A percentile compares a stretch with the other conserved stretches of the same genome.
Conservation (phyloP, 2,888 invertebrate species). For the Eurytoma adleriae region DNA sequence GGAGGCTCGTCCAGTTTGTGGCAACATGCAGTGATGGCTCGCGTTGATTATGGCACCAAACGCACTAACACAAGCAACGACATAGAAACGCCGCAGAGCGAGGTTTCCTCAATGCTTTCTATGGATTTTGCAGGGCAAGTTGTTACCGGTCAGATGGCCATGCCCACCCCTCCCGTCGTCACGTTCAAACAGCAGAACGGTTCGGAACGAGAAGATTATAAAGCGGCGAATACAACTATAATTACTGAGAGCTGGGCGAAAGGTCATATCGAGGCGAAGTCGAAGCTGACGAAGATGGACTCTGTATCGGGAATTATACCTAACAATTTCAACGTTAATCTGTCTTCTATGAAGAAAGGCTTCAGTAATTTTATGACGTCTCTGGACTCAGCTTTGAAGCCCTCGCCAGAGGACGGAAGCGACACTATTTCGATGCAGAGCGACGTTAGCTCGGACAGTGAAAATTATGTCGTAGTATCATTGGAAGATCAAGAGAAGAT, state of each 20-base stretch:
- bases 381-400: conserved; percentile 87
- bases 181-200: conserved; percentile 73
- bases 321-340: conserved; percentile 77
- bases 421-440: conserved; percentile 87
- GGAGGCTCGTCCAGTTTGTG: conserved; percentile 62
- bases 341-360: conserved; percentile 89
- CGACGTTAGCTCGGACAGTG: conserved; percentile 92
- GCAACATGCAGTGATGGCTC: conserved; percentile 64
- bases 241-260: conserved; percentile 30
- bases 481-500: conserved; percentile 80
- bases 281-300: conserved; percentile 60
- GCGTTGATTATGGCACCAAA: conserved; percentile 68
- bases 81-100: conserved; percentile 72
- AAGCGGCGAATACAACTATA: conserved; percentile 24
- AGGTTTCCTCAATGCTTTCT: conserved; percentile 73
- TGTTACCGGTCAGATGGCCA: conserved; percentile 44
- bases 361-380: conserved; percentile 90
- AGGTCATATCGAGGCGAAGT: conserved; percentile 26
- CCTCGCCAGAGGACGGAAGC: conserved; percentile 84
- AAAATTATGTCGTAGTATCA: conserved; percentile 88
- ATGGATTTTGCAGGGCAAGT: conserved; percentile 64
- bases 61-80: conserved; percentile 72
- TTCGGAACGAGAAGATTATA: conserved; percentile 55
- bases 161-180: conserved; percentile 70
- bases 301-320: conserved; percentile 66